Evolutionary conservation across 2,888 invertebrate species (phyloP).

Genomic region (Lobophora halterata): DNA sequence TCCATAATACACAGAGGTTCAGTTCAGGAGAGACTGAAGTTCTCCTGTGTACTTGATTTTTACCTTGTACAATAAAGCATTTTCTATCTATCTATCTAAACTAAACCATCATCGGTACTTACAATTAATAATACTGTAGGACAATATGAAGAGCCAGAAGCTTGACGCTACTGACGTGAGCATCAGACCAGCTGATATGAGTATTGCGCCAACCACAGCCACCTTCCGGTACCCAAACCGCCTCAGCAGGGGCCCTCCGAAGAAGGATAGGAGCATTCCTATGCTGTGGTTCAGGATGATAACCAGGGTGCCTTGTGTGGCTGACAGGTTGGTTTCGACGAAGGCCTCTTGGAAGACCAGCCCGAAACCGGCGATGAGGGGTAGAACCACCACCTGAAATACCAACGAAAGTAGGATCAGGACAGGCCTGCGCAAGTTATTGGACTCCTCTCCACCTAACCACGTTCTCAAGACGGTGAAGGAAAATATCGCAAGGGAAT

Average conservation of each 20-base stretch:
- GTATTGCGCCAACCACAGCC: constrained; percentile 77
- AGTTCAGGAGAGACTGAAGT: no score
- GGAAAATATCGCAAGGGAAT: no score
- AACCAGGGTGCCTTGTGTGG: constrained; percentile 82
- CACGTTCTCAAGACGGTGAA: no score
- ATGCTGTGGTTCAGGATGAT: constrained; percentile 85
- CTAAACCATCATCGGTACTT: constrained; percentile 72
- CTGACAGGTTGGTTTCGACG: constrained; percentile 75
- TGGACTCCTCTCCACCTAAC: no score
- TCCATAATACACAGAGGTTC: no score
- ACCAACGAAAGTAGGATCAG: not conserved
- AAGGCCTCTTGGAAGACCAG: constrained; percentile 84
- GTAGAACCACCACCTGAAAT: constrained; percentile 75
- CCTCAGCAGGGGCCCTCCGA: constrained; percentile 83
- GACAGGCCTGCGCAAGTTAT: no score
- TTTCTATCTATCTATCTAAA: no score
- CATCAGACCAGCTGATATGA: constrained; percentile 80
- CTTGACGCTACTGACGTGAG: constrained; percentile 78
- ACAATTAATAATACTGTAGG: constrained; percentile 86
- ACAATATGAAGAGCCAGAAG: constrained; percentile 81
- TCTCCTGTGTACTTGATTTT: no score
- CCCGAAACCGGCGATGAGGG: constrained; percentile 84
- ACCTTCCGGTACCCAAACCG: constrained; percentile 84
- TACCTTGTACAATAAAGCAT: no score
- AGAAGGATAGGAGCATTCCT: constrained; percentile 83